Percentiles rank a stretch among this genome's conserved stretches.
Conservation (phyloP, 2,113 vertebrate species). For the Solea solea region DNA sequence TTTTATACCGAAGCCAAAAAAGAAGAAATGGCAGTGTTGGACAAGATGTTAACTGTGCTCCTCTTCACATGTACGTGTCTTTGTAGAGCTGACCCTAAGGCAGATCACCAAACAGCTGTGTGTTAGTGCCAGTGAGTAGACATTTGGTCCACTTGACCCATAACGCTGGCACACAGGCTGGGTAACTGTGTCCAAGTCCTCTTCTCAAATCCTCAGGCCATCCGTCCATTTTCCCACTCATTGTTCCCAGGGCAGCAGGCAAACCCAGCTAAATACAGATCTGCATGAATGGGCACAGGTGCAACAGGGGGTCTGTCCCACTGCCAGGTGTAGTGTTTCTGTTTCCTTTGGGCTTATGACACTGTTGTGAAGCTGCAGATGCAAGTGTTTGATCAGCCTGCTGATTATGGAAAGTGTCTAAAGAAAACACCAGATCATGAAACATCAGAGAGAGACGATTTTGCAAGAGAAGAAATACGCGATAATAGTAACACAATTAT, state of each 20-base stretch:
- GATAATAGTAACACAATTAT: constrained; percentile 15
- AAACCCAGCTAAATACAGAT: constrained; percentile 77
- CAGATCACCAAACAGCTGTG: constrained; percentile 73
- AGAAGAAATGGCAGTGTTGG: constrained; percentile 36
- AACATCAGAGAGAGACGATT: constrained; percentile 26
- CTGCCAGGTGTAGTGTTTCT: constrained; percentile 72
- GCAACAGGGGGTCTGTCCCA: constrained; percentile 65
- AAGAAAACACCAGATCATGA: constrained; percentile 40
- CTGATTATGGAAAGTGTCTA: constrained; percentile 30
- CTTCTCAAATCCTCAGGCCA: constrained; percentile 64
- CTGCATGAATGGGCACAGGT: constrained; percentile 77
- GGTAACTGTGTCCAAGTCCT: constrained; percentile 66
- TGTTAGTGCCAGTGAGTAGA: constrained; percentile 72
- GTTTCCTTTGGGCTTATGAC: constrained; percentile 63
- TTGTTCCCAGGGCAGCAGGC: constrained; percentile 67
- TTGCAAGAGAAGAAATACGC: constrained; percentile 21
- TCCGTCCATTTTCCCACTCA: constrained; percentile 59
- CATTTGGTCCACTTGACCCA: constrained; percentile 74
- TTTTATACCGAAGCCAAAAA: constrained; percentile 30
- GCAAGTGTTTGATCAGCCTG: constrained; percentile 71
- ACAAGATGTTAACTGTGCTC: constrained; percentile 53
- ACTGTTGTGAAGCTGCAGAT: constrained; percentile 59
- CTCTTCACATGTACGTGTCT: constrained; percentile 35
- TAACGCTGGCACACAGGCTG: constrained; percentile 65
- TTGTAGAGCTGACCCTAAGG: constrained; percentile 65